Evolutionary conservation across 2,888 invertebrate genomes (phyloP).

Genomic region (Pegoplata infirma): DNA sequence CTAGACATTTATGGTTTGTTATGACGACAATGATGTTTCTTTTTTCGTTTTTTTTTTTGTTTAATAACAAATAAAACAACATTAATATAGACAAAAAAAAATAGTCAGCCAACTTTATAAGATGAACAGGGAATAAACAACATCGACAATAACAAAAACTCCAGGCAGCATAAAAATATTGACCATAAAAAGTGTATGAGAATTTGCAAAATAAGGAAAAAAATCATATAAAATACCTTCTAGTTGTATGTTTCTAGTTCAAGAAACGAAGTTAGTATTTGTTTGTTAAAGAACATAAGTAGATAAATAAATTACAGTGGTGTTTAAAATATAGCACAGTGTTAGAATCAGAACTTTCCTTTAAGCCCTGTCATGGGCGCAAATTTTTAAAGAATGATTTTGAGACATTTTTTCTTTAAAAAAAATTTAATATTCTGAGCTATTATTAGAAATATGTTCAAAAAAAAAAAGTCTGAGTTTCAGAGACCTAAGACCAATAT

Average conservation of each 20-base stretch:
- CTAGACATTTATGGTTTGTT: conserved; percentile 58
- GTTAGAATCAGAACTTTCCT: no score
- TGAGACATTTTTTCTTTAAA: no score
- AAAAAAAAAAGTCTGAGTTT: no score
- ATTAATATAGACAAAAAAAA: background rate
- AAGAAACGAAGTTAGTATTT: conserved; percentile 52
- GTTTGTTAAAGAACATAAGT: conserved; percentile 10
- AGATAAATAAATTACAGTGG: background rate
- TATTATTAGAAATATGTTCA: no score
- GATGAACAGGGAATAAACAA: no score
- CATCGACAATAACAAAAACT: no score
- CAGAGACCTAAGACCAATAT: no score
- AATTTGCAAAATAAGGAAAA: background rate
- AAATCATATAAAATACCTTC: conserved; percentile 37
- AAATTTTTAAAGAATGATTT: no score
- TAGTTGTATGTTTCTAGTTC: conserved; percentile 62
- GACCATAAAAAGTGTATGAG: conserved; percentile 39
- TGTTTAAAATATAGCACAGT: background rate
- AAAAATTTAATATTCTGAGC: no score
- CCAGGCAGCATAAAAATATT: conserved; percentile 38
- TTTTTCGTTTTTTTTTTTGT: conserved; percentile 30
- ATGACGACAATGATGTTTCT: conserved; percentile 34
- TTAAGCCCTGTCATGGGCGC: no score
- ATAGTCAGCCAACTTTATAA: conserved; percentile 29
- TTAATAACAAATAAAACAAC: conserved; percentile 15